Percentiles rank a stretch among this genome's conserved stretches.
Evolutionary conservation across 2,113 vertebrate species (phyloP).

Genomic region (Sylvilagus bachmani): DNA sequence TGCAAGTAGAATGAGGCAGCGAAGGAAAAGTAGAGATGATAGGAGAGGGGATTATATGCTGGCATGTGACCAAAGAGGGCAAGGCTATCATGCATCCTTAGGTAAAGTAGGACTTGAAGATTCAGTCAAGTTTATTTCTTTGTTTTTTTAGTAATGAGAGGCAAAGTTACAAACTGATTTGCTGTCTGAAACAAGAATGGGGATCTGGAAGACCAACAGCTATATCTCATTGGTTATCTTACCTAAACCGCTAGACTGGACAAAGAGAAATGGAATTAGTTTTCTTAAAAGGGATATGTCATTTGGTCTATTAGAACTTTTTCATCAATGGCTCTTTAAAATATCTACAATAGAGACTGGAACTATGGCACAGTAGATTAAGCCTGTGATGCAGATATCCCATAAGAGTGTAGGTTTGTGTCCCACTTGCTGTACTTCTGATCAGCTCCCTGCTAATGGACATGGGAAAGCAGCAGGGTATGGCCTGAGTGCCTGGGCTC

Average conservation of each 20-base stretch:
- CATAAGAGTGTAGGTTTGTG: too few species aligned
- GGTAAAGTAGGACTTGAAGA: not conserved
- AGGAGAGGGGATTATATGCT: not conserved
- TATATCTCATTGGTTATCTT: not conserved
- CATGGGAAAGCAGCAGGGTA: too few species aligned
- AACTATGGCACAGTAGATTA: too few species aligned
- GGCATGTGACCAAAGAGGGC: not conserved
- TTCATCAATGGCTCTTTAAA: not conserved
- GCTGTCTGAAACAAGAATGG: not conserved
- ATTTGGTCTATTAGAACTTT: not conserved
- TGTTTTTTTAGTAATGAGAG: not conserved
- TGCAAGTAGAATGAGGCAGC: not conserved
- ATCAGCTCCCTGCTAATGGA: too few species aligned
- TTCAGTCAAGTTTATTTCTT: not conserved
- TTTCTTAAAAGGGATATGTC: not conserved
- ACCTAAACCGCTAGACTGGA: not conserved
- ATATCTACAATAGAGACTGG: too few species aligned
- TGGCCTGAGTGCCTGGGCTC: too few species aligned
- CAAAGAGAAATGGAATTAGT: slow-evolving; percentile 38
- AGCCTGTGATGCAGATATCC: too few species aligned
- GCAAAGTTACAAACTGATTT: not conserved
- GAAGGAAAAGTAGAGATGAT: not conserved
- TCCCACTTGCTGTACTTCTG: too few species aligned
- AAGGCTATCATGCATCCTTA: not conserved
- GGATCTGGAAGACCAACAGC: not conserved